phyloP scores from a whole-genome alignment of 2,797 vertebrate genomes.

The Gobionotothen gibberifrons region DNA sequence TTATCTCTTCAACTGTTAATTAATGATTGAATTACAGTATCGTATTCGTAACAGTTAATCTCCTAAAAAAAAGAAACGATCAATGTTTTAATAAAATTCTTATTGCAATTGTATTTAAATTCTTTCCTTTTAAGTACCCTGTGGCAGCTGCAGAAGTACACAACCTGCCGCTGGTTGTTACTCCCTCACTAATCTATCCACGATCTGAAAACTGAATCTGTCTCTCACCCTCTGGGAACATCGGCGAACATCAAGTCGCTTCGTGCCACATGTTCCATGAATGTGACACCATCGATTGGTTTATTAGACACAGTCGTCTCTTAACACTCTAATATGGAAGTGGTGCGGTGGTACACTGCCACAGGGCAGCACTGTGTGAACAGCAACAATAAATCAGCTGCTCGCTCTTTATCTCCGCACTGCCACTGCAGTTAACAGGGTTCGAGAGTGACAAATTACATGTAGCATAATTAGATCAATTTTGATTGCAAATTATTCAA shows the following conservation, averaged over 20 bases:
- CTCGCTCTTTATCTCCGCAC: slow-evolving; percentile 56
- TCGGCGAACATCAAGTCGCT: slow-evolving; percentile 49
- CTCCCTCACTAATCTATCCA: slow-evolving; percentile 53
- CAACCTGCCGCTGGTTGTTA: slow-evolving; percentile 8
- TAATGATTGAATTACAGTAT: no score
- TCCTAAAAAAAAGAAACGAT: background rate
- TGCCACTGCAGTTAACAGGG: slow-evolving; percentile 58
- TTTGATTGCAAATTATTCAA: slow-evolving; percentile 65
- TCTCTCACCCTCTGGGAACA: slow-evolving; percentile 56
- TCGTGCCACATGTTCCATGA: slow-evolving; percentile 58
- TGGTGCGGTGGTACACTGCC: slow-evolving; percentile 28
- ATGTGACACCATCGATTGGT: slow-evolving; percentile 61
- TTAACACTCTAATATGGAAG: slow-evolving; percentile 51
- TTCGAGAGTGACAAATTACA: slow-evolving; percentile 63
- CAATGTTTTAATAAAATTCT: background rate
- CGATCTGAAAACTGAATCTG: slow-evolving; percentile 62
- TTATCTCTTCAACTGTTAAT: no score
- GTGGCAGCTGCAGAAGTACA: slow-evolving; percentile 18
- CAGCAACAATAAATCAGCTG: slow-evolving; percentile 65
- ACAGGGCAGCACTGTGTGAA: slow-evolving; percentile 47
- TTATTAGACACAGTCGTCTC: slow-evolving; percentile 66
- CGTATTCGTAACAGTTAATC: no score
- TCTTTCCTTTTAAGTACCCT: background rate
- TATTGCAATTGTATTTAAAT: background rate
- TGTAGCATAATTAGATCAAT: slow-evolving; percentile 63